A percentile compares a stretch with the other conserved stretches of the same genome.
Conservation (phyloP, 1,140 invertebrate genomes). For the Prorops nasuta region DNA sequence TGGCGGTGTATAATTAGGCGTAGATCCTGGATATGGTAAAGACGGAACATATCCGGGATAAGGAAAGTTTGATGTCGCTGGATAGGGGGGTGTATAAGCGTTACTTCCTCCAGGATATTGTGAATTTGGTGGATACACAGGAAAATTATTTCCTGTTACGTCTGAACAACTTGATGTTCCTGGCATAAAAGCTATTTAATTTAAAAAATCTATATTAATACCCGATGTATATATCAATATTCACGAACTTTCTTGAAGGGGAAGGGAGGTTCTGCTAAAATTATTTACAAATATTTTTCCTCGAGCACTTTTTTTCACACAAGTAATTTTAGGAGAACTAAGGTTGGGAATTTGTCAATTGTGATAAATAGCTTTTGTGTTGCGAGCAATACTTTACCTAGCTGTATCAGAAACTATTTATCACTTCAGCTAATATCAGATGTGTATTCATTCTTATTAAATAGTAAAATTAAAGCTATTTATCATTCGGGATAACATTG, state of each 20-base stretch:
- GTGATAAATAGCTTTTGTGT: too few relatives aligned
- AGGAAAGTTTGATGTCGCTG: constrained; percentile 32
- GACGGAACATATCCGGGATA: constrained; percentile 48
- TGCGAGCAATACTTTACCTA: too few relatives aligned
- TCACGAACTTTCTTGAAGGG: too few relatives aligned
- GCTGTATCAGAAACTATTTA: too few relatives aligned
- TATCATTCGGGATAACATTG: background rate
- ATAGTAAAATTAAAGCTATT: background rate
- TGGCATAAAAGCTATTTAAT: constrained; percentile 62
- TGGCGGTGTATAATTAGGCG: constrained; percentile 33
- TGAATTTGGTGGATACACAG: constrained; percentile 40
- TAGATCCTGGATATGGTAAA: constrained; percentile 29
- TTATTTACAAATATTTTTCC: too few relatives aligned
- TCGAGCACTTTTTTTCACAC: too few relatives aligned
- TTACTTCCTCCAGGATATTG: constrained; percentile 34
- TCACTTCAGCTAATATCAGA: too few relatives aligned
- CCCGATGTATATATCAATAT: too few relatives aligned
- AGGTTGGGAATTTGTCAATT: too few relatives aligned
- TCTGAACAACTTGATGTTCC: constrained; percentile 53
- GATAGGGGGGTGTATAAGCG: constrained; percentile 47
- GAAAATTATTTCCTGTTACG: constrained; percentile 27
- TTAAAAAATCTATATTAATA: constrained; percentile 16
- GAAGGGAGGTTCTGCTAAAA: too few relatives aligned
- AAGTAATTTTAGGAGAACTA: too few relatives aligned
- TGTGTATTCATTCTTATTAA: constrained; percentile 5